Evolutionary conservation across 2,797 vertebrate species (phyloP), one percentile per base, ranked within the genome.

Genomic region (Thaleichthys pacificus): DNA sequence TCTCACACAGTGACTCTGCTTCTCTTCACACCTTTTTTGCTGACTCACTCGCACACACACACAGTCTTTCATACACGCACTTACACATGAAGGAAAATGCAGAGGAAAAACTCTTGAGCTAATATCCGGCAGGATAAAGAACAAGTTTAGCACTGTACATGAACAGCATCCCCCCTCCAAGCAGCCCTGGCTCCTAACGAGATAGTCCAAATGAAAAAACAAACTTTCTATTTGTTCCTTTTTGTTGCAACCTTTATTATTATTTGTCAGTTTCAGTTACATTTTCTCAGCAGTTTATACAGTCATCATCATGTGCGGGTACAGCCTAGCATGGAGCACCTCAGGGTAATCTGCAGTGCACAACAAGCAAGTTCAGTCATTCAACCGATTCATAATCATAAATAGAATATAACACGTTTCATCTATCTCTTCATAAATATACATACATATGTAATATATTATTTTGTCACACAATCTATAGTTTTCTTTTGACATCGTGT

Each of bases 241-340:
- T 75, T 81, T 76, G 42, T 47, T 47, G 42, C 42, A 21, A 62
- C 76, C 75, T 91, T 90, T 91, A 90, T 91, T 90, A 47, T 47
- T 61, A 26, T 75, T 78, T 74, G 71, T 86, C 73, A 71, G 81
- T 87, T 90, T 89, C 77, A 78, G 78, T 89, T 91, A 88, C 91
- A 91, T 89, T 85, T 84, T 90, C 81, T 90, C 84, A 88, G 87
- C 89, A 91, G 86, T 86, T 84, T 81, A 86, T 88, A 90, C 84
- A 89, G 80, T 90, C 87, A 87, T 84, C 81, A 69, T 85, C 81
- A 80, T 83, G 71, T 74, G 82, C 82, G 83, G 85, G 82, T 61
- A 24, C 60, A 26, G 26, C 24, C 26, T 38, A 66, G 64, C n/a
- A 17, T 38, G 24, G 30, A 22, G 21, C 42, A 8, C 19, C 1